These are phyloP conservation scores for Dryococelus australis DNA, from an alignment of 2,888 invertebrate genomes.

Conservation along the genomic window DNA sequence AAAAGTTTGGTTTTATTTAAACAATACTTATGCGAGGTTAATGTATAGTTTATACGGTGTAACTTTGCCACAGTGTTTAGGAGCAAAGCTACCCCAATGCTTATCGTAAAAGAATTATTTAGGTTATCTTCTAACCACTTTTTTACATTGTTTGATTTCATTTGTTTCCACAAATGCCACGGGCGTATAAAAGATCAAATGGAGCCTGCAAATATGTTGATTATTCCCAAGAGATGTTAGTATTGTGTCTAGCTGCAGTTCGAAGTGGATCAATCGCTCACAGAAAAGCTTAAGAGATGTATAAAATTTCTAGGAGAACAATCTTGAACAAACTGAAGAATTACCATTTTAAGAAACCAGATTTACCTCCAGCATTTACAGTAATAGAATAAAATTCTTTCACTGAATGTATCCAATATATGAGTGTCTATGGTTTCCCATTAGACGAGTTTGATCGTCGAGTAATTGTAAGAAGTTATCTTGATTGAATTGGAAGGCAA, in stretches of 20 bases:
- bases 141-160: too few species aligned
- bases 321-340: constrained; percentile 43
- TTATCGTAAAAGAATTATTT: too few species aligned
- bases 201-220: neutral
- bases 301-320: constrained; percentile 25
- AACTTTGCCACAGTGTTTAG: too few species aligned
- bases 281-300: constrained; percentile 28
- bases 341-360: constrained; percentile 35
- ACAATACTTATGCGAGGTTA: too few species aligned
- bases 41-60: too few species aligned
- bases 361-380: constrained; percentile 42
- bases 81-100: too few species aligned
- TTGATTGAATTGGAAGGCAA: constrained; percentile 45
- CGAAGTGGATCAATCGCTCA: neutral
- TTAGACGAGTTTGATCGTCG: constrained; percentile 44
- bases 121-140: too few species aligned
- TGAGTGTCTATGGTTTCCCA: constrained; percentile 49
- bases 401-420: constrained; percentile 43
- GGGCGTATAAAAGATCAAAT: too few species aligned
- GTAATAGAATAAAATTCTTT: constrained; percentile 48
- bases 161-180: too few species aligned
- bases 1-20: too few species aligned
- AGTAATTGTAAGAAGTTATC: constrained; percentile 45
- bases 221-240: neutral
- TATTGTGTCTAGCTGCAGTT: neutral